A percentile compares a stretch with the other conserved stretches of the same genome.
Conservation (phyloP, 2,797 vertebrate species). For the Sebastiscus albofasciatus region DNA sequence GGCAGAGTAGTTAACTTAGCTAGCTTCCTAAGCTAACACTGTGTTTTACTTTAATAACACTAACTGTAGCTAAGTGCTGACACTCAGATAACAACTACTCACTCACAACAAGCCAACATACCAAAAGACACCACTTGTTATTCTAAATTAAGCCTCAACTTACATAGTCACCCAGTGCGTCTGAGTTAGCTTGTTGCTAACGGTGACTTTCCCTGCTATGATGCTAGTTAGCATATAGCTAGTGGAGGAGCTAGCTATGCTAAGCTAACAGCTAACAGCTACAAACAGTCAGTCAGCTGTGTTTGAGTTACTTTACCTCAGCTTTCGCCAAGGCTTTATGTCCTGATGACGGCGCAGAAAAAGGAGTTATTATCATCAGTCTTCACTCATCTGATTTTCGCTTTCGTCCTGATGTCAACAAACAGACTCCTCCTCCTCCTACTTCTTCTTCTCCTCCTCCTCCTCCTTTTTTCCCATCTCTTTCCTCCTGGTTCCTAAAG, state of each 20-base stretch:
- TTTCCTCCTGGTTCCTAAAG: background rate
- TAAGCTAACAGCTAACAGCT: background rate
- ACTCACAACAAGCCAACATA: background rate
- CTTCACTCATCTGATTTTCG: slow-evolving; percentile 76
- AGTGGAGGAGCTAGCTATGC: no score
- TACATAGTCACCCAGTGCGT: slow-evolving; percentile 22
- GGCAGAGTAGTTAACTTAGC: slow-evolving; percentile 32
- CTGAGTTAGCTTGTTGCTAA: slow-evolving; percentile 69
- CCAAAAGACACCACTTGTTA: slow-evolving; percentile 17
- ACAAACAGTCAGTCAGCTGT: slow-evolving; percentile 32
- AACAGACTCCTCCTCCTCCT: slow-evolving; percentile 77
- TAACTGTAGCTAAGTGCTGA: background rate
- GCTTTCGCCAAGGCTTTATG: slow-evolving; percentile 54
- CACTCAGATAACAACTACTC: background rate
- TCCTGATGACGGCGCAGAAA: slow-evolving; percentile 47
- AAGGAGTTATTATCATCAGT: slow-evolving; percentile 27
- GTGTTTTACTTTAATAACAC: slow-evolving; percentile 37
- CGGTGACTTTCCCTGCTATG: slow-evolving; percentile 73
- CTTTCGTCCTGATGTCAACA: slow-evolving; percentile 85
- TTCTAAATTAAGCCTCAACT: background rate
- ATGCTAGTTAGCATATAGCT: slow-evolving; percentile 6
- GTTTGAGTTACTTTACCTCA: slow-evolving; percentile 53
- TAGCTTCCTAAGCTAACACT: slow-evolving; percentile 51
- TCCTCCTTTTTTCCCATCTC: background rate
- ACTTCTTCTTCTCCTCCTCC: slow-evolving; percentile 3